Evolutionary conservation across 2,797 vertebrate species (phyloP).

Genomic region (Sebastes kiyomatsui): DNA sequence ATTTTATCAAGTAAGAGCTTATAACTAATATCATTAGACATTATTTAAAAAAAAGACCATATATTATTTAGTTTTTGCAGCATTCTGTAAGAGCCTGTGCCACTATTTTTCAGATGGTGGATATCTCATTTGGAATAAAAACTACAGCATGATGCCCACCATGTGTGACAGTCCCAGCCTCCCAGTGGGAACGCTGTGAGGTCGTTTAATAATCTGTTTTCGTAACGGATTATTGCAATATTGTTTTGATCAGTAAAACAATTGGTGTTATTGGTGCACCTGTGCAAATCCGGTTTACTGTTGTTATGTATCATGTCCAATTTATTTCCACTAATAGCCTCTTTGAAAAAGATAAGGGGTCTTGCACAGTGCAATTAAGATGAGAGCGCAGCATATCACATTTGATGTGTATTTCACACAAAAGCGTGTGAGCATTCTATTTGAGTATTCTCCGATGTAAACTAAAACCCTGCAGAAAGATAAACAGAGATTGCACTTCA

Average conservation of each 20-base stretch:
- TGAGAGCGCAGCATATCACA: conserved; percentile 24
- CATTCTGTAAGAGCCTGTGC: neutral
- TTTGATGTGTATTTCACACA: conserved; percentile 60
- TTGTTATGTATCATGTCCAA: conserved; percentile 38
- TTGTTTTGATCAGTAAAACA: conserved; percentile 39
- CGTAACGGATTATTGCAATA: neutral
- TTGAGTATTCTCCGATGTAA: conserved; percentile 69
- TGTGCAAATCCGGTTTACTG: conserved; percentile 18
- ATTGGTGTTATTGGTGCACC: conserved; percentile 10
- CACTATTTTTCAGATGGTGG: conserved; percentile 22
- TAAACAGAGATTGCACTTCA: conserved; percentile 75
- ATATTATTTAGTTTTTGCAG: neutral
- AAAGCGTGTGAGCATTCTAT: conserved; percentile 47
- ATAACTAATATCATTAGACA: neutral
- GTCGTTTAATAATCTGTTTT: conserved; percentile 28
- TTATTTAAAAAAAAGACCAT: neutral
- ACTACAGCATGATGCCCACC: neutral
- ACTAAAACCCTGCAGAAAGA: conserved; percentile 68
- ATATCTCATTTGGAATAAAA: conserved; percentile 41
- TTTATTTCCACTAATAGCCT: conserved; percentile 43
- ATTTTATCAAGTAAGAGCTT: neutral
- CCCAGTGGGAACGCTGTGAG: neutral
- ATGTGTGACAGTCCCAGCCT: conserved; percentile 13
- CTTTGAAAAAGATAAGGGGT: conserved; percentile 52
- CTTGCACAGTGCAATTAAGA: conserved; percentile 41